These are phyloP conservation scores for Drosophila bifasciata DNA, from an alignment of 1,140 invertebrate genomes.

Conservation along the genomic window DNA sequence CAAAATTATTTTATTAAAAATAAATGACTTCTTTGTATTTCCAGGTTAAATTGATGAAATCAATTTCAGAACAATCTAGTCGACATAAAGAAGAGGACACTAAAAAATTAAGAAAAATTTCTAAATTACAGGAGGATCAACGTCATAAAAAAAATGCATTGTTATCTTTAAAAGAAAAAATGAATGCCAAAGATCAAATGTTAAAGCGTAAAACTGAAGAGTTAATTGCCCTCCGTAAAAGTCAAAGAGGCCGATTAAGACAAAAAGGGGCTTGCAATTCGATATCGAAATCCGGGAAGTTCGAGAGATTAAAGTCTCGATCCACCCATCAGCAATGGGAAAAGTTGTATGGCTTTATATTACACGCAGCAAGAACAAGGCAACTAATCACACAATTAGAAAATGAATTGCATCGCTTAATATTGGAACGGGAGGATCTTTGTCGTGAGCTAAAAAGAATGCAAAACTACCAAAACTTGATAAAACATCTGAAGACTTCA, in stretches of 20 bases:
- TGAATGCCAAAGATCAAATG: slow-evolving; percentile 94
- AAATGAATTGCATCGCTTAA: slow-evolving; percentile 92
- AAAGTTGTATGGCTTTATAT: slow-evolving; percentile 89
- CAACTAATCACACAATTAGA: slow-evolving; percentile 93
- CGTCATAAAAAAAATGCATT: slow-evolving; percentile 95
- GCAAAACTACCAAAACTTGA: slow-evolving; percentile 18
- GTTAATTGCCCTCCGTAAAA: slow-evolving; percentile 92
- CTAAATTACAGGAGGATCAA: slow-evolving; percentile 94
- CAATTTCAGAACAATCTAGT: slow-evolving; percentile 95
- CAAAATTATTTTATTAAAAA: not conserved
- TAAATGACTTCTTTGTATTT: slow-evolving; percentile 28
- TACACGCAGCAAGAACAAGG: slow-evolving; percentile 90
- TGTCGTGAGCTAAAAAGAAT: slow-evolving; percentile 87
- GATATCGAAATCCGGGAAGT: slow-evolving; percentile 11
- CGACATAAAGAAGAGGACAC: slow-evolving; percentile 92
- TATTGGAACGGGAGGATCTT: slow-evolving; percentile 88
- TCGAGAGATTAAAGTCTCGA: slow-evolving; percentile 10
- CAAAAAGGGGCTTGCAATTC: slow-evolving; percentile 86
- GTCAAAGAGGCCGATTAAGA: slow-evolving; percentile 89
- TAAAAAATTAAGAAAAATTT: slow-evolving; percentile 91
- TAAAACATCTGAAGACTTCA: slow-evolving; percentile 87
- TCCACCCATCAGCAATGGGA: slow-evolving; percentile 88
- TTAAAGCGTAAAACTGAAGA: slow-evolving; percentile 97
- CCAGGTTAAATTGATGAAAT: slow-evolving; percentile 94
- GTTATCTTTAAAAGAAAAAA: slow-evolving; percentile 93